A percentile compares a stretch with the other conserved stretches of the same genome.
Conservation (phyloP, 2,113 vertebrate species). For the Setophaga kirtlandii region DNA sequence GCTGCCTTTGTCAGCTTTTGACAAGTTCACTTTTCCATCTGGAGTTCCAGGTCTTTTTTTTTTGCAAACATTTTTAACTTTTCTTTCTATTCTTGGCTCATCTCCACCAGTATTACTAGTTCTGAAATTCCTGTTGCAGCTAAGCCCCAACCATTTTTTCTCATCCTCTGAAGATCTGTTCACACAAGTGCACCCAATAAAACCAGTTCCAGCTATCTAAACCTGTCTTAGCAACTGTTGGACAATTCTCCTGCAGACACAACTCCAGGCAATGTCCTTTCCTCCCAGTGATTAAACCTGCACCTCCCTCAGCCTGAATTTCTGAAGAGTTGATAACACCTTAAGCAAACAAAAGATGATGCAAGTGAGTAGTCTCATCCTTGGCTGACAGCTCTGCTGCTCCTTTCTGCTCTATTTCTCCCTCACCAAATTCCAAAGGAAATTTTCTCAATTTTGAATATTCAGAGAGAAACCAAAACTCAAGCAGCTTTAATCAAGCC, state of each 20-base stretch:
- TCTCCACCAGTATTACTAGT: not conserved
- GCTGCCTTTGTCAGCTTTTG: not conserved
- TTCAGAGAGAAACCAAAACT: not conserved
- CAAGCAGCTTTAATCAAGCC: not conserved
- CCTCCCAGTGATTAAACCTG: not conserved
- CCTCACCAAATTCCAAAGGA: not conserved
- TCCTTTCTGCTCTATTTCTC: not conserved
- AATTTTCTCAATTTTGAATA: not conserved
- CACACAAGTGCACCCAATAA: not conserved
- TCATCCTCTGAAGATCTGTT: not conserved
- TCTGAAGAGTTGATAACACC: not conserved
- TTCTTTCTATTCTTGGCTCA: not conserved
- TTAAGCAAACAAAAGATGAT: conserved; percentile 31
- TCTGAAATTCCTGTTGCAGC: not conserved
- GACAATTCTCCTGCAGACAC: not conserved
- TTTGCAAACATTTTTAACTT: not conserved
- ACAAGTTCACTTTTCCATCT: not conserved
- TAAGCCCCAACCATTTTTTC: not conserved
- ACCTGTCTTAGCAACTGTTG: not conserved
- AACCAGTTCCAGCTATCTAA: not conserved
- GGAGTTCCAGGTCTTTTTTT: not conserved
- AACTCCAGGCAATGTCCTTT: not conserved
- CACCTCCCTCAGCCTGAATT: not conserved
- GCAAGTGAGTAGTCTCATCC: not conserved
- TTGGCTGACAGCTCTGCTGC: not conserved